Base-by-base conservation (phyloP, 2,113 vertebrate genomes). In the Deroptyus accipitrinus region DNA sequence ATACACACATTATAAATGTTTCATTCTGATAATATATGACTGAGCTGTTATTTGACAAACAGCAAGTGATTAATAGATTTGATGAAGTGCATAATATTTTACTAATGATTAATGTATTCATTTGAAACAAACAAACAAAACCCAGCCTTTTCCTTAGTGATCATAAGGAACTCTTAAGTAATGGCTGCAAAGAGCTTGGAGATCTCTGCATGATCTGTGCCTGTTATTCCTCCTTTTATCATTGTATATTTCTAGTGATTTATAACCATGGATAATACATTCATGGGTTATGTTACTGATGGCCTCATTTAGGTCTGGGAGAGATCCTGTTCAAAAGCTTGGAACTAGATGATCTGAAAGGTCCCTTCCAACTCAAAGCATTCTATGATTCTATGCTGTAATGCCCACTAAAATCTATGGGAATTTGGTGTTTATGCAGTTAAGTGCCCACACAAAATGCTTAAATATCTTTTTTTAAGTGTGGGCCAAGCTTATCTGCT, bases 71-170 rank as follows among this genome's bases (percentile, higher is more conserved):
- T 95, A 96, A 96, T 96, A 89, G 92, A 96, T 95, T 79, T 96
- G 92, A 96, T 94, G 83, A 96, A 94, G 89, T 89, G 91, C 91
- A 96, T 96, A 93, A 93, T 96, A 95, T 96, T 96, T 96, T 96
- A 85, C 86, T 96, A 94, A 94, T 95, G 94, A 97, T 95, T 95
- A 96, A 97, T 96, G 95, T 94, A 96, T 95, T 94, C 88, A 70
- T 92, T 92, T 0, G 2, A 96, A 94, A 94, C 91, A 97, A 96
- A 94, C 86, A 95, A 96, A 97, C 77, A 96, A 94, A 95, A 13
- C 81, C 17, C 74, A 94, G n/a, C 17, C 54, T 94, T 94, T 91
- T 69, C 37, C 33, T 77, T 27, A 22, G 35, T 72, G 85, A 77
- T 80, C 55, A 33, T 35, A 70, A 87, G 70, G 63, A 94, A 79